A percentile compares a stretch with the other conserved stretches of the same genome.
Evolutionary conservation across 2,888 invertebrate species (phyloP).

Genomic region (Abscondita cerata): DNA sequence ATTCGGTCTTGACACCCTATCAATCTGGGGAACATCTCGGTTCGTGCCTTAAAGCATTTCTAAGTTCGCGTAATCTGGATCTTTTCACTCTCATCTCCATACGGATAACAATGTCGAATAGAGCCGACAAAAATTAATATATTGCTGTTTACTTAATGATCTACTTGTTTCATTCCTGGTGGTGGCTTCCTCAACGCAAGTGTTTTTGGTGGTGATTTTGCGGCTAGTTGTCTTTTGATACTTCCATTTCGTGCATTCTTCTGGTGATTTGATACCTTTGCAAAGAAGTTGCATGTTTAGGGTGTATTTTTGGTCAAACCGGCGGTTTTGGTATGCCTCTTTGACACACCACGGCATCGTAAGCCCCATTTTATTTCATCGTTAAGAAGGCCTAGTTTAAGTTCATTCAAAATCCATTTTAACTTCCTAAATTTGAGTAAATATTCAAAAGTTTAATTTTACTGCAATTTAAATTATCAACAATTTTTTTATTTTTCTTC

Average conservation of each 20-base stretch:
- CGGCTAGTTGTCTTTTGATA: slow-evolving; percentile 4
- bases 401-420: no score
- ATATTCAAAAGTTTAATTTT: no score
- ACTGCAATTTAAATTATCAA: no score
- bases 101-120: neutral
- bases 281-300: slow-evolving; percentile 33
- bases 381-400: slow-evolving; percentile 20
- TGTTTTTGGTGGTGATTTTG: slow-evolving; percentile 7
- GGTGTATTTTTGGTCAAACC: slow-evolving; percentile 38
- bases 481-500: no score
- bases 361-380: slow-evolving; percentile 39
- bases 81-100: neutral
- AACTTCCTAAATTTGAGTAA: no score
- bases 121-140: slow-evolving; percentile 44
- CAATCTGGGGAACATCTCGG: slow-evolving; percentile 51
- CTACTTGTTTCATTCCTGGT: slow-evolving; percentile 12
- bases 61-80: no score
- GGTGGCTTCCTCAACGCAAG: neutral
- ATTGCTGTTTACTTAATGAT: slow-evolving; percentile 43
- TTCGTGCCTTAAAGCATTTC: slow-evolving; percentile 22
- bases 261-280: slow-evolving; percentile 29
- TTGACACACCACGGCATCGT: slow-evolving; percentile 34
- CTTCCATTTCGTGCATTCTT: slow-evolving; percentile 20
- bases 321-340: slow-evolving; percentile 31
- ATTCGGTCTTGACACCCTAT: slow-evolving; percentile 48